Evolutionary conservation across 92 coral and sea anemone species (phyloP).

Genomic region (Palythoa heliodiscus): DNA sequence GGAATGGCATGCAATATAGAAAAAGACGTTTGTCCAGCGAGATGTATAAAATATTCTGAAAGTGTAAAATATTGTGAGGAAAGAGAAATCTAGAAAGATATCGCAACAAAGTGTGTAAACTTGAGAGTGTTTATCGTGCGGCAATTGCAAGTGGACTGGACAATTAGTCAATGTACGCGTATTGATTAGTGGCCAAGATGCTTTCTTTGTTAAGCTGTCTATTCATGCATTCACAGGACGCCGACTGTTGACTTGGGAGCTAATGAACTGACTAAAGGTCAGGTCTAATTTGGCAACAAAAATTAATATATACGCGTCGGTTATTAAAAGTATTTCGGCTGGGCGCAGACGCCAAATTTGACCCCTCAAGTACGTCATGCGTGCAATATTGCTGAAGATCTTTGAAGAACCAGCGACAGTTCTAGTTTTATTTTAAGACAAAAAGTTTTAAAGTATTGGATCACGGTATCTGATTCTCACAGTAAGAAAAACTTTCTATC

Average conservation of each 20-base stretch:
- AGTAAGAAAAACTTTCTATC: not conserved
- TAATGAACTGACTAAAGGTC: conserved; percentile 2
- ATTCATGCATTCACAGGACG: conserved; percentile 13
- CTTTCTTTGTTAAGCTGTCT: conserved; percentile 25
- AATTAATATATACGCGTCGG: not conserved
- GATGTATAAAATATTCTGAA: not conserved
- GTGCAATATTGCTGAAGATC: not conserved
- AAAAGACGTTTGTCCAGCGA: not conserved
- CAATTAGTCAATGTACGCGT: conserved; percentile 16
- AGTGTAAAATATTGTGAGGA: not conserved
- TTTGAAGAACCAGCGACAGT: not conserved
- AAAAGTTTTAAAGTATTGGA: not conserved
- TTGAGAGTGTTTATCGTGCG: not conserved
- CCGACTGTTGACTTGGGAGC: conserved; percentile 6
- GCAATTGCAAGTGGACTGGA: not conserved
- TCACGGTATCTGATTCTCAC: not conserved
- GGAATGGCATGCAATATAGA: not conserved
- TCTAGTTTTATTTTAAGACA: not conserved
- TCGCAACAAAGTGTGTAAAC: not conserved
- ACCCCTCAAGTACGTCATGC: not conserved
- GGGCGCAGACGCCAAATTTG: not conserved
- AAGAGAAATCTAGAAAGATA: not conserved
- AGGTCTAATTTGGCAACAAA: not conserved
- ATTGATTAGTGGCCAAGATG: not conserved
- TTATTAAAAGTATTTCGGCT: not conserved